phyloP scores from a whole-genome alignment of 2,113 vertebrate genomes.

The Calidris pygmaea region DNA sequence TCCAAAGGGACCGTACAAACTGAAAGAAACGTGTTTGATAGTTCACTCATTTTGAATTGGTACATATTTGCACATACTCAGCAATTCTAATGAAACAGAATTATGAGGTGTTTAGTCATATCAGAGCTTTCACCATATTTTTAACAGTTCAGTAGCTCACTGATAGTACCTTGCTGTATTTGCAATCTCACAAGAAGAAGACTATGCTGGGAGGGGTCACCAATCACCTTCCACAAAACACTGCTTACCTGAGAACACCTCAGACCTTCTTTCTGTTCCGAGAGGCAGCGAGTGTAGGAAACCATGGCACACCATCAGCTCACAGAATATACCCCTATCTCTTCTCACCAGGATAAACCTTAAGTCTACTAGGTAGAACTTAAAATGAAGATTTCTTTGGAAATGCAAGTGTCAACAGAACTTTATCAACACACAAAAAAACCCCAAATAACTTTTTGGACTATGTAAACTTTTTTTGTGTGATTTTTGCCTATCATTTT shows the following conservation, averaged over 20 bases:
- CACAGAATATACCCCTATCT: background rate
- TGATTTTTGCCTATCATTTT: background rate
- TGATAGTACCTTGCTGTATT: background rate
- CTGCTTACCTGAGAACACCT: background rate
- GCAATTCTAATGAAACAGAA: background rate
- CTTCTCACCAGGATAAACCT: background rate
- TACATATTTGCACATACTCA: background rate
- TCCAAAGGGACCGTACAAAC: background rate
- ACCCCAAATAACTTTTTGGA: background rate
- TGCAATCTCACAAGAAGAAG: background rate
- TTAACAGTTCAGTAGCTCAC: background rate
- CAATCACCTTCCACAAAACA: background rate
- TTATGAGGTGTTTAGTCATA: background rate
- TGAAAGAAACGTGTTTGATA: background rate
- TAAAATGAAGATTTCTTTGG: background rate
- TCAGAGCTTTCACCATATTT: background rate
- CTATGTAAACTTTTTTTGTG: background rate
- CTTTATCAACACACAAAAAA: background rate
- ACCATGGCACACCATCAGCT: fast-evolving
- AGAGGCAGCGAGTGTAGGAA: background rate
- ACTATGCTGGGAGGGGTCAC: background rate
- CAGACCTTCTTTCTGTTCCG: background rate
- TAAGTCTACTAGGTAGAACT: background rate
- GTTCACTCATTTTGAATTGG: background rate
- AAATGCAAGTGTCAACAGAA: background rate